Conservation (phyloP, 2,888 invertebrate genomes). For the Hypomecis punctinalis region DNA sequence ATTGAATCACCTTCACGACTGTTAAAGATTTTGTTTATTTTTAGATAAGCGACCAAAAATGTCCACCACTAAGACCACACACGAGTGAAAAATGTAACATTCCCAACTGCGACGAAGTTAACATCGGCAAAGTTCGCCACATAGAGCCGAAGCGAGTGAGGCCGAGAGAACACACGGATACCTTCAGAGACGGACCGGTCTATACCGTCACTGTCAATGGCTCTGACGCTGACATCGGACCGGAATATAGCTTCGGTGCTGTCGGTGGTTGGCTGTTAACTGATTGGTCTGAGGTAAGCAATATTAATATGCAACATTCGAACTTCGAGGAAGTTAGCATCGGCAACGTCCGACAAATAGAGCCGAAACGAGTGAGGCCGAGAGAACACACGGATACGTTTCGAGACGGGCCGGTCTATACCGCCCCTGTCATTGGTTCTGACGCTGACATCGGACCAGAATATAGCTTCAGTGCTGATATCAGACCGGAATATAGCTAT, state of each 20-base stretch:
- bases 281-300: constrained; percentile 84
- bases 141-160: constrained; percentile 57
- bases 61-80: constrained; percentile 65
- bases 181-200: constrained; percentile 73
- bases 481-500: too few species aligned
- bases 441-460: constrained; percentile 71
- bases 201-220: constrained; percentile 71
- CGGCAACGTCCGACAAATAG: constrained; percentile 55
- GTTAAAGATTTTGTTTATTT: constrained; percentile 34
- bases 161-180: constrained; percentile 65
- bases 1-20: too few species aligned
- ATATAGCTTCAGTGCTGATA: too few species aligned
- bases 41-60: constrained; percentile 76
- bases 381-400: constrained; percentile 70
- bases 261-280: constrained; percentile 84
- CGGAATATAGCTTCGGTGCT: constrained; percentile 71
- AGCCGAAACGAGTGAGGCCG: constrained; percentile 55
- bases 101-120: constrained; percentile 61
- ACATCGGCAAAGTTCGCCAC: constrained; percentile 53
- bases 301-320: constrained; percentile 63
- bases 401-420: constrained; percentile 73
- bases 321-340: constrained; percentile 56
- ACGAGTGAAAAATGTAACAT: constrained; percentile 68
- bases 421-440: constrained; percentile 68
- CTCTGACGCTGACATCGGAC: constrained; percentile 68